Conservation (phyloP, 2,113 vertebrate species). For the Oreochromis niloticus region DNA sequence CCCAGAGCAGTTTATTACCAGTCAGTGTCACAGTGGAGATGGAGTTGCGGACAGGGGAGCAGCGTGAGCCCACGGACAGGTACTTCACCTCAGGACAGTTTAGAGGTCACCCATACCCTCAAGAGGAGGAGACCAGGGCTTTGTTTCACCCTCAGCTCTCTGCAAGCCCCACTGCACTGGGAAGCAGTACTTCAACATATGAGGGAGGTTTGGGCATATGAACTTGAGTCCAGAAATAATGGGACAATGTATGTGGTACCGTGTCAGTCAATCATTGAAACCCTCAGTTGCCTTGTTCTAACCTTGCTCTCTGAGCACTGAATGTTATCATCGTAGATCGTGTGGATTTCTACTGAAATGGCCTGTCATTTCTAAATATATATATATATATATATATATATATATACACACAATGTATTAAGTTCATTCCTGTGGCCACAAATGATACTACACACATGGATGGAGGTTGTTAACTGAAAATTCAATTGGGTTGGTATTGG, state of each 20-base stretch:
- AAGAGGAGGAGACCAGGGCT: conserved; percentile 69
- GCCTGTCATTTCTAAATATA: not conserved
- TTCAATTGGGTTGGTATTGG: not conserved
- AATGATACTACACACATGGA: not conserved
- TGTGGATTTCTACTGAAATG: conserved; percentile 66
- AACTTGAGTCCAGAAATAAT: not conserved
- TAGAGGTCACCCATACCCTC: conserved; percentile 59
- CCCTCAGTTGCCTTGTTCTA: conserved; percentile 66
- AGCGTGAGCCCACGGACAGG: conserved; percentile 59
- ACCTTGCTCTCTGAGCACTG: conserved; percentile 43
- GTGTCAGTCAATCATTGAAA: conserved; percentile 46
- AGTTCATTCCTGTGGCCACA: conserved; percentile 63
- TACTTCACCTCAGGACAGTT: conserved; percentile 69
- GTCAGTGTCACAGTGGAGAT: conserved; percentile 45
- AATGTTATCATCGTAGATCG: conserved; percentile 65
- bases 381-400: not conserved
- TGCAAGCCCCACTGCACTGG: conserved; percentile 55
- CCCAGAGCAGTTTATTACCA: conserved; percentile 57
- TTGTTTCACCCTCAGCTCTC: conserved; percentile 68
- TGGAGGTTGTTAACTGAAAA: conserved; percentile 13
- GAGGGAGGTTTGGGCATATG: conserved; percentile 43
- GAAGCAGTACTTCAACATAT: conserved; percentile 55
- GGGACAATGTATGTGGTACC: conserved; percentile 35
- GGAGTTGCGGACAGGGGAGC: conserved; percentile 52
- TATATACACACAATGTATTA: not conserved